phyloP scores from a whole-genome alignment of 2,797 vertebrate species.

The Urocyon cinereoargenteus region DNA sequence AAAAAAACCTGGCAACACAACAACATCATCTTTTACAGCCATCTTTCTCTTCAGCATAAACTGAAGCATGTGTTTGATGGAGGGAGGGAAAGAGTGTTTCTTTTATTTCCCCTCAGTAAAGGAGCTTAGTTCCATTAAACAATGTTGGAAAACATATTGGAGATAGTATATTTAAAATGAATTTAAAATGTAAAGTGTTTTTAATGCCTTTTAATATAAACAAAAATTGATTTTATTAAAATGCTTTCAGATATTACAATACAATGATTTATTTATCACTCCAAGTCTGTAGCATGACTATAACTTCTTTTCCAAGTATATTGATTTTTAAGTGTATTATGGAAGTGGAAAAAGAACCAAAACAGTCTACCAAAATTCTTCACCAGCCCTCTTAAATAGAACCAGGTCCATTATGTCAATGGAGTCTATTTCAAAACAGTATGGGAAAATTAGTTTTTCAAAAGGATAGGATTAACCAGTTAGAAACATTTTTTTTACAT shows the following conservation, averaged over 20 bases:
- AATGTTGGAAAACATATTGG: neutral
- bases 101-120: slow-evolving; percentile 28
- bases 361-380: slow-evolving; percentile 78
- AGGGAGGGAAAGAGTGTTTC: no score
- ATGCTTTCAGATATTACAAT: slow-evolving; percentile 80
- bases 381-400: neutral
- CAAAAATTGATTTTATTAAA: slow-evolving; percentile 76
- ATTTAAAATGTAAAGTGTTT: slow-evolving; percentile 71
- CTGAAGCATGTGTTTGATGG: no score
- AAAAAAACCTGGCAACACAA: no score
- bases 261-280: slow-evolving; percentile 87
- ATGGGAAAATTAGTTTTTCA: neutral
- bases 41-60: no score
- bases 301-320: slow-evolving; percentile 71
- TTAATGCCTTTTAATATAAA: slow-evolving; percentile 69
- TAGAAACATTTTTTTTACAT: slow-evolving; percentile 15
- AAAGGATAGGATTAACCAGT: neutral
- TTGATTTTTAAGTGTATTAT: slow-evolving; percentile 76
- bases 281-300: slow-evolving; percentile 83
- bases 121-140: neutral
- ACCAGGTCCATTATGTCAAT: neutral
- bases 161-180: slow-evolving; percentile 58
- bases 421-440: slow-evolving; percentile 41
- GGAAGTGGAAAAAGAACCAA: slow-evolving; percentile 76
- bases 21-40: no score